These are phyloP conservation scores for Diplogasteroides magnus DNA, from an alignment of 1,140 invertebrate species.

Conservation along the genomic window DNA sequence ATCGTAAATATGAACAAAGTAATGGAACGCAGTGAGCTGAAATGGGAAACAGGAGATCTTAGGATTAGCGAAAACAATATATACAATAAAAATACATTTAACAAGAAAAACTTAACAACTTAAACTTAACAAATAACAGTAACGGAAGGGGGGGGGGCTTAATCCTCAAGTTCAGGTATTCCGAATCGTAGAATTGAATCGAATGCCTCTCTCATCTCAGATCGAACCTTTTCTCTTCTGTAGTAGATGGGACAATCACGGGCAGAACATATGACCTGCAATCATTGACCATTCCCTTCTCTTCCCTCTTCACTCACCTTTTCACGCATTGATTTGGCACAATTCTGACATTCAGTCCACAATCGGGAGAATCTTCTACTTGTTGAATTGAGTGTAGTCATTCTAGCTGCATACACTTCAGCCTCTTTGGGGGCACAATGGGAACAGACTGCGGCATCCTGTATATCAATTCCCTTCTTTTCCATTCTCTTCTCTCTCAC, in stretches of 20 bases:
- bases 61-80: no score
- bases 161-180: constrained; percentile 9
- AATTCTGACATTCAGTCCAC: constrained; percentile 97
- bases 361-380: constrained; percentile 58
- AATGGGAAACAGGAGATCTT: no score
- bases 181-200: constrained; percentile 64
- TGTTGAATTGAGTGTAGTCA: constrained; percentile 30
- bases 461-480: constrained; percentile 43
- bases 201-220: constrained; percentile 82
- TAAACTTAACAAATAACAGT: no score
- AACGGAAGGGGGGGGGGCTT: no score
- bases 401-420: constrained; percentile 15
- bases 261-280: constrained; percentile 56
- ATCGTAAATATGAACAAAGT: no score
- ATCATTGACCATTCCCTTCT: no score
- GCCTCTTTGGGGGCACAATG: constrained; percentile 26
- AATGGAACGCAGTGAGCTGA: no score
- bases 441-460: constrained; percentile 58
- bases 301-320: no score
- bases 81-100: no score
- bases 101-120: no score
- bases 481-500: constrained; percentile 47
- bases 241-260: constrained; percentile 99
- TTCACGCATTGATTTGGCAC: constrained; percentile 93
- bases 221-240: constrained; percentile 96